These are phyloP conservation scores for Idaea biselata DNA, from an alignment of 2,888 invertebrate genomes.

Conservation along the genomic window DNA sequence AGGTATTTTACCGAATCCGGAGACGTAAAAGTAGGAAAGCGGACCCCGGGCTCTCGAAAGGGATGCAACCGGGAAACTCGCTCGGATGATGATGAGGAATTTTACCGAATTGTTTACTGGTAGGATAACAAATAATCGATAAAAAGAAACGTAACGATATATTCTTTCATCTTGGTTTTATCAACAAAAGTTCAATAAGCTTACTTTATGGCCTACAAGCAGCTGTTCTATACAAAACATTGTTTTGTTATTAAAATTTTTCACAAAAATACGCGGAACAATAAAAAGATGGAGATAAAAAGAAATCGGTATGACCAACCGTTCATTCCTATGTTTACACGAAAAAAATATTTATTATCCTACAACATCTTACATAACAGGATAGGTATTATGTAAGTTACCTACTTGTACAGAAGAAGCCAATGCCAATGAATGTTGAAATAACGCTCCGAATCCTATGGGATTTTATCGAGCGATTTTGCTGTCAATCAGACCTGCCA, in stretches of 20 bases:
- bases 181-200: not conserved
- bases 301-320: constrained; percentile 3
- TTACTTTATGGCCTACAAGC: not conserved
- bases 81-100: too few relatives aligned
- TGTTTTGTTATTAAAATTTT: not conserved
- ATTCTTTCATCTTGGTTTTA: not conserved
- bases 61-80: too few relatives aligned
- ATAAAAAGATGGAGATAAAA: constrained; percentile 1
- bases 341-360: not conserved
- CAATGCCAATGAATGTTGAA: not conserved
- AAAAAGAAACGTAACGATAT: too few relatives aligned
- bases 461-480: not conserved
- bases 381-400: not conserved
- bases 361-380: too few relatives aligned
- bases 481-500: not conserved
- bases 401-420: not conserved
- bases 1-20: too few relatives aligned
- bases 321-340: not conserved
- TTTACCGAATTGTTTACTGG: too few relatives aligned
- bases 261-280: not conserved
- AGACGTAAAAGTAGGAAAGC: too few relatives aligned
- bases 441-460: not conserved
- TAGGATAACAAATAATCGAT: too few relatives aligned
- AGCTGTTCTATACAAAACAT: not conserved
- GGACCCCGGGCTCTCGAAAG: too few relatives aligned